These are phyloP conservation scores for Gymnoscopelus microlampas DNA, from an alignment of 2,797 vertebrate genomes.

Conservation along the genomic window DNA sequence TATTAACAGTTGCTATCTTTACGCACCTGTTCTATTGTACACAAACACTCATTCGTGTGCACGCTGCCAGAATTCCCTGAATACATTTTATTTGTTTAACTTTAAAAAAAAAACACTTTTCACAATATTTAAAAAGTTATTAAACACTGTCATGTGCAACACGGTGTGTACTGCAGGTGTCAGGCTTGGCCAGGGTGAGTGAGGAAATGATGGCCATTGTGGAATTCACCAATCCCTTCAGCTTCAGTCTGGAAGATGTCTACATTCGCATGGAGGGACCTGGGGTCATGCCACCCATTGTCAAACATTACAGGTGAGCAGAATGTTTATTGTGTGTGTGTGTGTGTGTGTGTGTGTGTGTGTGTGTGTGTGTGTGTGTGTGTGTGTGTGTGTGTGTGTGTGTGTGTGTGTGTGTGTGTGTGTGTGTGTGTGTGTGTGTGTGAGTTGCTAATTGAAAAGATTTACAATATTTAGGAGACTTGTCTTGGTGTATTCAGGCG, in stretches of 20 bases:
- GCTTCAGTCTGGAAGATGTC: constrained; percentile 81
- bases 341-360: constrained; percentile 11
- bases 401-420: too few species aligned
- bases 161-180: constrained; percentile 73
- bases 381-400: constrained; percentile 20
- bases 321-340: neutral
- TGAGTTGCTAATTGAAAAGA: constrained; percentile 43
- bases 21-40: too few species aligned
- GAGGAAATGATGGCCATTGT: constrained; percentile 86
- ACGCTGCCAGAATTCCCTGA: too few species aligned
- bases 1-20: too few species aligned
- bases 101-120: too few species aligned
- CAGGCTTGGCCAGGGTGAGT: constrained; percentile 69
- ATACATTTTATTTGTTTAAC: too few species aligned
- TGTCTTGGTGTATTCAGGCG: neutral
- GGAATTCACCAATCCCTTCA: constrained; percentile 92
- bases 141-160: neutral
- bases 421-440: neutral
- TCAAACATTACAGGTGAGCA: constrained; percentile 86
- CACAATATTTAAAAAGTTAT: too few species aligned
- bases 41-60: too few species aligned
- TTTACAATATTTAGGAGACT: neutral
- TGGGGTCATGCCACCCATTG: constrained; percentile 79
- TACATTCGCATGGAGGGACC: constrained; percentile 89
- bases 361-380: constrained; percentile 15